Conservation (phyloP, 2,113 vertebrate species). For the Oxygymnocypris stewartii region DNA sequence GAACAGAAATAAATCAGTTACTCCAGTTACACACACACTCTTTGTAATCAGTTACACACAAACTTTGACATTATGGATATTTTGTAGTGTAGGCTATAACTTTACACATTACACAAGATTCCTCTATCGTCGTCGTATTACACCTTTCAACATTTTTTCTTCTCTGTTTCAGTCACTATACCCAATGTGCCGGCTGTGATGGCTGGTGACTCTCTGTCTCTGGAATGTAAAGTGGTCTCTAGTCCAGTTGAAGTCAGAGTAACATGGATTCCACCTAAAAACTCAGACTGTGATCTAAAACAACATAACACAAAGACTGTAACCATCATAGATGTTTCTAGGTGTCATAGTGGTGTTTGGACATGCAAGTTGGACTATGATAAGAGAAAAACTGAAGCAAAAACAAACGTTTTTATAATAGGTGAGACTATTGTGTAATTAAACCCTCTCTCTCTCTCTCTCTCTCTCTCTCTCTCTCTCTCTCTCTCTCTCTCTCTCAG, state of each 20-base stretch:
- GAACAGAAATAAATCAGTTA: neutral
- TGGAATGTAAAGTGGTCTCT: conserved; percentile 36
- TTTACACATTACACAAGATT: neutral
- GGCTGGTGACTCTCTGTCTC: fast-evolving
- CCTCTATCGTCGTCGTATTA: neutral
- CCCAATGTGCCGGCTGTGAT: neutral
- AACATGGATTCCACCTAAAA: neutral
- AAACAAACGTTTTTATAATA: conserved; percentile 54
- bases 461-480: no score
- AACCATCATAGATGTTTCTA: fast-evolving
- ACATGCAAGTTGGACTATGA: conserved; percentile 51
- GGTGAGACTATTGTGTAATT: conserved; percentile 60
- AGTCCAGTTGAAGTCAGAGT: fast-evolving
- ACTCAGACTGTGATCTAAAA: no score
- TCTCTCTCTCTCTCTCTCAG: no score
- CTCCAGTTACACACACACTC: neutral
- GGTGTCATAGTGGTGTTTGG: conserved; percentile 64
- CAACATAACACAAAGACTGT: no score
- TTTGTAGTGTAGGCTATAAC: neutral
- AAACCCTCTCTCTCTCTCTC: neutral
- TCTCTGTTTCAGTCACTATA: conserved; percentile 50
- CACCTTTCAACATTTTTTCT: neutral
- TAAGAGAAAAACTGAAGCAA: fast-evolving
- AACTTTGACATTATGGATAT: neutral
- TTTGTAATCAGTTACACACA: neutral